These are phyloP conservation scores for Drosophila anomalata DNA, from an alignment of 2,888 invertebrate species.

Conservation along the genomic window DNA sequence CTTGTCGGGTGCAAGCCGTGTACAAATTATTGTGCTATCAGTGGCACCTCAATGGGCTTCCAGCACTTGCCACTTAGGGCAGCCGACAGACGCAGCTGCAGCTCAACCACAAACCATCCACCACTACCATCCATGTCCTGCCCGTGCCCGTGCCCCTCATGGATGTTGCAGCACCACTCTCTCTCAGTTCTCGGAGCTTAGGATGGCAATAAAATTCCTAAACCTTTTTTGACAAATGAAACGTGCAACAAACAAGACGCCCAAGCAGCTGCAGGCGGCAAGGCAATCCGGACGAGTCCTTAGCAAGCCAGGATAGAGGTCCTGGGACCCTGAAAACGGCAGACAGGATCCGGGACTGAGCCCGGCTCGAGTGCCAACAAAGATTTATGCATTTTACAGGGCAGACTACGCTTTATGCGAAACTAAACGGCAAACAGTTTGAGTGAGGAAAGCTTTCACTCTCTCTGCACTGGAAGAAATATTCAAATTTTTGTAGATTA, in stretches of 20 bases:
- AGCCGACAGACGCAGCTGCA: constrained; percentile 32
- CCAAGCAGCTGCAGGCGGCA: constrained; percentile 44
- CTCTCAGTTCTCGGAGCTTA: constrained; percentile 7
- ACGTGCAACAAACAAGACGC: constrained; percentile 68
- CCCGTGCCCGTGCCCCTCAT: background rate
- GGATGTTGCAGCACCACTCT: constrained; percentile 1
- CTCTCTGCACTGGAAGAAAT: constrained; percentile 20
- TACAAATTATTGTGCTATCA: constrained; percentile 44
- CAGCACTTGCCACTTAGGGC: constrained; percentile 42
- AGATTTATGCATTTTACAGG: constrained; percentile 75
- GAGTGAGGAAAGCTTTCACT: constrained; percentile 56
- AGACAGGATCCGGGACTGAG: constrained; percentile 10
- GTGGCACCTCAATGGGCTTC: constrained; percentile 36
- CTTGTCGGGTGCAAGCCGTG: constrained; percentile 24
- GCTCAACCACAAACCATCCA: constrained; percentile 10
- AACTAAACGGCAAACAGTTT: constrained; percentile 74
- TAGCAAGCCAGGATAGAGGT: constrained; percentile 15
- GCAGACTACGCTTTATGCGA: constrained; percentile 64
- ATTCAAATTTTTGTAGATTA: no score
- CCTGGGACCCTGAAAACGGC: constrained; percentile 11
- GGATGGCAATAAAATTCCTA: constrained; percentile 55
- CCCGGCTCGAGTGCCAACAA: constrained; percentile 58
- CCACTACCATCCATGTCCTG: constrained; percentile 9
- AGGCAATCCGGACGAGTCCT: constrained; percentile 10
- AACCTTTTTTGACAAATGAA: constrained; percentile 72